Percentiles rank a stretch among this genome's conserved stretches.
phyloP scores from a whole-genome alignment of 1,140 invertebrate species.

The Danaus plexippus region DNA sequence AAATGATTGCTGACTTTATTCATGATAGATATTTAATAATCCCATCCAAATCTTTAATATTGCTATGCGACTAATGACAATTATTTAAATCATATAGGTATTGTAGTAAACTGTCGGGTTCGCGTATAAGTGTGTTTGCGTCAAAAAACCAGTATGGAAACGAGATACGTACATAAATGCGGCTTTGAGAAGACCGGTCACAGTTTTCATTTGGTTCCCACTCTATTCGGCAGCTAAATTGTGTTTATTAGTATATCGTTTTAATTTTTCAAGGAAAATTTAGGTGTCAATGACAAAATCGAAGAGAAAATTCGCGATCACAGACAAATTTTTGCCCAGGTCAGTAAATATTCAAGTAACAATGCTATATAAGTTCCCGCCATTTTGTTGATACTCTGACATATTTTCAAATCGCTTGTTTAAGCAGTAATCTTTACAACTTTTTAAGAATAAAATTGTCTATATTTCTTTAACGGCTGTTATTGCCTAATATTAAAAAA shows the following conservation, averaged over 20 bases:
- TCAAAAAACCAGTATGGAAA: constrained; percentile 34
- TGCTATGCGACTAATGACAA: too few relatives aligned
- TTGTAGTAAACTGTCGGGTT: constrained; percentile 4
- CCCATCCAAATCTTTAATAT: too few relatives aligned
- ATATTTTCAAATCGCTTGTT: too few relatives aligned
- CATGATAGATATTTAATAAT: too few relatives aligned
- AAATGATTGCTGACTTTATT: too few relatives aligned
- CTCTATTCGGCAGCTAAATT: constrained; percentile 44
- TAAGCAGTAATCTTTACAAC: too few relatives aligned
- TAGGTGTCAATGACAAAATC: constrained; percentile 73
- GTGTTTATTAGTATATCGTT: constrained; percentile 46
- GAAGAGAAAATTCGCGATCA: constrained; percentile 68
- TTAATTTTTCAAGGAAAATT: constrained; percentile 42
- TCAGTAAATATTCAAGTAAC: constrained; percentile 27
- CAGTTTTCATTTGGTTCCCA: constrained; percentile 35
- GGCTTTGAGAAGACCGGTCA: constrained; percentile 14
- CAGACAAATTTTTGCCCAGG: constrained; percentile 71
- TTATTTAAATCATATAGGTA: too few relatives aligned
- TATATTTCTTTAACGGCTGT: too few relatives aligned
- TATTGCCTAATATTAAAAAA: too few relatives aligned
- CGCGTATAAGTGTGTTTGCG: constrained; percentile 18
- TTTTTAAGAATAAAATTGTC: too few relatives aligned
- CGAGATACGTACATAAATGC: constrained; percentile 41
- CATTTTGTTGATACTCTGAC: too few relatives aligned
- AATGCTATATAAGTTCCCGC: too few relatives aligned